These are phyloP conservation scores for Rambutsinella grinnellia DNA, from an alignment of 2,888 invertebrate genomes.

Conservation along the genomic window DNA sequence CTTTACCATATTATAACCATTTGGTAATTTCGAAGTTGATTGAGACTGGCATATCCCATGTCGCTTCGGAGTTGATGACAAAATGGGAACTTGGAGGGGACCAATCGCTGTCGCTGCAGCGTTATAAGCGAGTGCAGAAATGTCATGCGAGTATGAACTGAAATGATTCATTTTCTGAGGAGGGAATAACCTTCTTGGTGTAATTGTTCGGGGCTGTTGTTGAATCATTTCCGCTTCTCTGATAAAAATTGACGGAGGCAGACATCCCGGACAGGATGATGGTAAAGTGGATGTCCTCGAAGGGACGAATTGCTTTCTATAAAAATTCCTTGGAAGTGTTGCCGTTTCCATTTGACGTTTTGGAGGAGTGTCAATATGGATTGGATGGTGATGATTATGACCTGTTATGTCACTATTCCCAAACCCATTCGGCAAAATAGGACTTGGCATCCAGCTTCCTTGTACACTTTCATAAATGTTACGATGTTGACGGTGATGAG, in stretches of 20 bases:
- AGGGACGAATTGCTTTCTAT: too few species aligned
- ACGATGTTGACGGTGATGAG: background rate
- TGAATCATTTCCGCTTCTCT: too few species aligned
- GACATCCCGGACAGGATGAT: conserved; percentile 5
- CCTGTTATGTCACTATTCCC: conserved; percentile 34
- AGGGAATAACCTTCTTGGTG: conserved; percentile 27
- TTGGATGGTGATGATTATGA: background rate
- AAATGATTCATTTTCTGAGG: background rate
- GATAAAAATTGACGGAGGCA: background rate
- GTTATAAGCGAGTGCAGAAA: conserved; percentile 16
- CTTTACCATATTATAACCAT: conserved; percentile 50
- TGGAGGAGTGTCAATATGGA: conserved; percentile 8
- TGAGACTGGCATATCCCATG: background rate
- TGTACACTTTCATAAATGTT: conserved; percentile 39
- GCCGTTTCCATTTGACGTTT: conserved; percentile 7
- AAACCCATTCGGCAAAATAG: conserved; percentile 38
- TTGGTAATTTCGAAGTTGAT: conserved; percentile 9
- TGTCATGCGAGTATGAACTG: conserved; percentile 7
- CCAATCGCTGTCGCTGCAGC: conserved; percentile 34
- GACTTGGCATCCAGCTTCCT: conserved; percentile 43
- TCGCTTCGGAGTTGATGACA: conserved; percentile 63
- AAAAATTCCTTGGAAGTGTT: too few species aligned
- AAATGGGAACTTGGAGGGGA: conserved; percentile 59
- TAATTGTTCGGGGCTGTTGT: too few species aligned
- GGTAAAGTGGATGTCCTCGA: background rate